Evolutionary conservation across 2,113 vertebrate species (phyloP).

Genomic region (Menidia beryllina): DNA sequence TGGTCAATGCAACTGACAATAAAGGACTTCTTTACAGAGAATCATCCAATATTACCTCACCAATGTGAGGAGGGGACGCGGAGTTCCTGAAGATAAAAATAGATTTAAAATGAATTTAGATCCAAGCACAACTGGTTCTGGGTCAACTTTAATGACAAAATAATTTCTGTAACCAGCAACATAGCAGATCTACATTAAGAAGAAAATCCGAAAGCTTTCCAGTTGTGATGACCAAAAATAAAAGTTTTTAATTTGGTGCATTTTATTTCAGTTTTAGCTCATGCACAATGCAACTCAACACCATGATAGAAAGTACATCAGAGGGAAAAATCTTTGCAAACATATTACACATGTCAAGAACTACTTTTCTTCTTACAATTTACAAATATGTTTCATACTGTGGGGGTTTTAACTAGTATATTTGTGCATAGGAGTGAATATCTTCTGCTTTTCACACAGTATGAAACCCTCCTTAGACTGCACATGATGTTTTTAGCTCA

Average conservation of each 20-base stretch:
- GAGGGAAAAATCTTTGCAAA: neutral
- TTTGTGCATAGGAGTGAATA: slow-evolving; percentile 1
- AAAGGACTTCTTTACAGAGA: slow-evolving; percentile 8
- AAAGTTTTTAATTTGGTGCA: neutral
- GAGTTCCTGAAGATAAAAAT: slow-evolving; percentile 4
- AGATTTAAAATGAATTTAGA: slow-evolving; percentile 7
- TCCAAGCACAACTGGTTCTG: neutral
- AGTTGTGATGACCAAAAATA: slow-evolving; percentile 26
- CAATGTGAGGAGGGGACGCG: neutral
- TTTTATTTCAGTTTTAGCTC: neutral
- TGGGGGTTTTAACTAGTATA: slow-evolving; percentile 7
- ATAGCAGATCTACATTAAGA: slow-evolving; percentile 16
- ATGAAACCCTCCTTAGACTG: neutral
- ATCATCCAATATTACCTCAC: slow-evolving; percentile 9
- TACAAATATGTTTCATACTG: neutral
- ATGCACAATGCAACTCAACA: neutral
- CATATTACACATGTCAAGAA: neutral
- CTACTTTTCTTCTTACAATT: neutral
- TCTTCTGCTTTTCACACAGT: neutral
- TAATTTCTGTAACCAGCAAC: neutral
- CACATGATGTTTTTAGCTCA: slow-evolving; percentile 9
- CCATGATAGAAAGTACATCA: neutral
- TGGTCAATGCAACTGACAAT: neutral
- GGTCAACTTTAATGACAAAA: slow-evolving; percentile 32
- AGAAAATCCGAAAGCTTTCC: slow-evolving; percentile 5